These are phyloP conservation scores for Tenodera sinensis DNA, from an alignment of 2,888 invertebrate genomes.

Conservation along the genomic window DNA sequence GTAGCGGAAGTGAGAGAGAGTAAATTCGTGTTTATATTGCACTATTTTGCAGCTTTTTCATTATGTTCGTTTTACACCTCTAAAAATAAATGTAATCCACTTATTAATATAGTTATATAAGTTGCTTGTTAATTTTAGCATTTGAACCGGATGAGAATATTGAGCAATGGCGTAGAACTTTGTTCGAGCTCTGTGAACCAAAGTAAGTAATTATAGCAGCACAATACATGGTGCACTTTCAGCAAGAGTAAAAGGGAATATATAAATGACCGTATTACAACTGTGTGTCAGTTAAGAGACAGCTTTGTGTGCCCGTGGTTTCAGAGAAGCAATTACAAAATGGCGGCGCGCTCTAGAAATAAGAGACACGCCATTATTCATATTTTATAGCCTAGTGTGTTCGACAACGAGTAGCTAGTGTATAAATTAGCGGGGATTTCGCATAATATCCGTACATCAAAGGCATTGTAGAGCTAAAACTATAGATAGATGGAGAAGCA, in stretches of 20 bases:
- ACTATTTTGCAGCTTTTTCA: no score
- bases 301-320: background rate
- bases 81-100: no score
- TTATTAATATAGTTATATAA: no score
- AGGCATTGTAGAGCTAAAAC: background rate
- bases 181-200: background rate
- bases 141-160: background rate
- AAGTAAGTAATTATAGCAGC: background rate
- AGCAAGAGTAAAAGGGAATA: background rate
- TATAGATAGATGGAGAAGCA: background rate
- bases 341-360: background rate
- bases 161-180: background rate
- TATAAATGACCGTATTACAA: background rate
- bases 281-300: background rate
- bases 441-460: background rate
- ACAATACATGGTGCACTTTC: background rate
- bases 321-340: background rate
- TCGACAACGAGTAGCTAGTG: background rate
- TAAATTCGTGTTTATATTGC: no score
- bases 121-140: background rate
- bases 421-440: background rate
- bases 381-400: background rate
- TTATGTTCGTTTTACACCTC: no score
- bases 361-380: background rate
- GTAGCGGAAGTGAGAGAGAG: no score